Evolutionary conservation across 92 coral and sea anemone genomes (phyloP), one percentile per base, ranked within the genome.

Genomic region (Nematostella vectensis): DNA sequence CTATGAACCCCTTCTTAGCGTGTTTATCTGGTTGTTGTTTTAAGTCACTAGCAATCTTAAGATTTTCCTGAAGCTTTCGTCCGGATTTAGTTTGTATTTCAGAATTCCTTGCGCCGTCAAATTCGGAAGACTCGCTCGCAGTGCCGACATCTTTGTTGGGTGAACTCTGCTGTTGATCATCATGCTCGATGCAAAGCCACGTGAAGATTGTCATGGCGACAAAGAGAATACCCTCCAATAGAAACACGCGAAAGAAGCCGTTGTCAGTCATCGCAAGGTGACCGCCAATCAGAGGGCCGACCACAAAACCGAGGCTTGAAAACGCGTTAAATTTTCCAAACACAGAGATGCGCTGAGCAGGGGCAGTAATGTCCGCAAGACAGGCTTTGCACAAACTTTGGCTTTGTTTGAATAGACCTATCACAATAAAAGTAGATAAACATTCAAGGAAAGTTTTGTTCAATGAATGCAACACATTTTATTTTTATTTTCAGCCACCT

Each of bases 271-370:
- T 87, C 1, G 94, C 86, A 23, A 93, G 61, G 61, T 80, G 86
- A 1, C 99, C 99, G 6, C 96, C 99, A 52, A 93, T 87, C 52
- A 93, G 33, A 11, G 99, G 99, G 15, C 88, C 99, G 29, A 93
- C 62, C n/a, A 86, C 82, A 48, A 93, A 93, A 48, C 99, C 99
- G 9, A 83, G 69, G 38, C 91, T 93, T 31, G 94, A 77, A 31
- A 80, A 44, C 12, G 99, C 96, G 57, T 93, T 93, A 62, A 93
- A 87, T 39, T 67, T 87, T 28, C 99, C 99, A 50, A 93, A 71
- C 25, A 87, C 86, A 29, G 70, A 58, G 18, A 95, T 81, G 18
- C 79, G 73, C 42, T 93, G 85, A 2, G 74, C 67, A 12, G 83
- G 73, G 16, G 87, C 56, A n/a, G 88, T 74, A 11, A 86, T 47